These are phyloP conservation scores for Andrena chrysosceles DNA, from an alignment of 2,888 invertebrate species.

Conservation along the genomic window DNA sequence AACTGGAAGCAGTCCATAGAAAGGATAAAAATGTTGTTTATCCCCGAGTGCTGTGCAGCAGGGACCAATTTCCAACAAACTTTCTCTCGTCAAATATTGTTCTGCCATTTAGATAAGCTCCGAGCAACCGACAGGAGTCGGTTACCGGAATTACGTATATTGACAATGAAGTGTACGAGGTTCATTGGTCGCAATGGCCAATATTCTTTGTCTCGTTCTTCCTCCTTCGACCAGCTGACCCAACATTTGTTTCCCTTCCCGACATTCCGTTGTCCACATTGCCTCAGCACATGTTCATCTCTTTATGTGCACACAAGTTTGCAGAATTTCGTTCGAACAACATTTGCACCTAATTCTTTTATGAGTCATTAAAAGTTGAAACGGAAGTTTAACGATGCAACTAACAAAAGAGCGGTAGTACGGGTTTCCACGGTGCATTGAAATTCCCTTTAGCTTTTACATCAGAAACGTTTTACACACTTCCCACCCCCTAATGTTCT, in stretches of 20 bases:
- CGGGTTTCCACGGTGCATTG: no score
- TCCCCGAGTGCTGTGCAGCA: background rate
- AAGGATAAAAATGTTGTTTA: conserved; percentile 4
- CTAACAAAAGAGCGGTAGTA: no score
- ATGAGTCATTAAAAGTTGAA: background rate
- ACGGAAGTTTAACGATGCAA: no score
- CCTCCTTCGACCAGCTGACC: conserved; percentile 12
- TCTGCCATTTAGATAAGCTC: conserved; percentile 23
- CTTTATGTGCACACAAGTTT: background rate
- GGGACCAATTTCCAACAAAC: background rate
- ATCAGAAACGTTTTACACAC: conserved; percentile 2
- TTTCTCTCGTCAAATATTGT: conserved; percentile 34
- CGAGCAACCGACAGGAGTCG: conserved; percentile 7
- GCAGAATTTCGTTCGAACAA: background rate
- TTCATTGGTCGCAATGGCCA: conserved; percentile 44
- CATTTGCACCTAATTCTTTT: background rate
- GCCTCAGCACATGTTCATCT: background rate
- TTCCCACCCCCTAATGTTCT: conserved; percentile 40
- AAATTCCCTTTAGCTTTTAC: background rate
- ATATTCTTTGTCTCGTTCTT: conserved; percentile 50
- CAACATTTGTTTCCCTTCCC: background rate
- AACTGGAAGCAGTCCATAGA: background rate
- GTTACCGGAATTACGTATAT: conserved; percentile 23
- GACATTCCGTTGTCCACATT: background rate
- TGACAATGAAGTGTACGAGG: conserved; percentile 37